These are phyloP conservation scores for Poeciliopsis paucimaculata DNA, from an alignment of 2,797 vertebrate species.

Conservation along the genomic window DNA sequence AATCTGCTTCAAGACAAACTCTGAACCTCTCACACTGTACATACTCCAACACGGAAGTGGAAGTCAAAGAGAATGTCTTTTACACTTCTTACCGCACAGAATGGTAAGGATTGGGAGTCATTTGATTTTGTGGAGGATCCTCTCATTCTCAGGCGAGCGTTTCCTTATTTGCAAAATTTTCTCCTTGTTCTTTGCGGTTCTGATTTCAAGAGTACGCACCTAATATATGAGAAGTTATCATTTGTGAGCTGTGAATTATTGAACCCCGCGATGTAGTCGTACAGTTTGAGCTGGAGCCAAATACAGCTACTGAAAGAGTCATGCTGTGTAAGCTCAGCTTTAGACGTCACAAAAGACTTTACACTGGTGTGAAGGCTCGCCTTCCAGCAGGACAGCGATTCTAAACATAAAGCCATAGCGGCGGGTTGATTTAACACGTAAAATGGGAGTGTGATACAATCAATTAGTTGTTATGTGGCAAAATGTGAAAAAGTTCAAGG, in stretches of 20 bases:
- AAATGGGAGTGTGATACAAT: not conserved
- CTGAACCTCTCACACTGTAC: no score
- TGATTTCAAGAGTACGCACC: not conserved
- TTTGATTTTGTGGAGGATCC: not conserved
- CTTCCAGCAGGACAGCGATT: not conserved
- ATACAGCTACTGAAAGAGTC: not conserved
- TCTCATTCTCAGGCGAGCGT: not conserved
- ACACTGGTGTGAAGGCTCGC: not conserved
- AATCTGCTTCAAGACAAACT: no score
- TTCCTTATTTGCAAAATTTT: not conserved
- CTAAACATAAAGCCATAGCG: not conserved
- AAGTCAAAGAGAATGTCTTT: no score
- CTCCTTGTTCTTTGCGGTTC: not conserved
- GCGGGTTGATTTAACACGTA: not conserved
- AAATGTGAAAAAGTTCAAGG: not conserved
- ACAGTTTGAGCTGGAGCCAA: not conserved
- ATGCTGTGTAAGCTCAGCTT: not conserved
- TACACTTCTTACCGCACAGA: not conserved
- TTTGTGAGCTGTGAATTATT: not conserved
- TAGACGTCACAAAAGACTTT: not conserved
- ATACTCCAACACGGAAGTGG: no score
- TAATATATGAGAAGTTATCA: not conserved
- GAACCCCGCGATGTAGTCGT: not conserved
- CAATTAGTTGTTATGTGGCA: not conserved
- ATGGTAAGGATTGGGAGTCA: not conserved